A percentile compares a stretch with the other conserved stretches of the same genome.
Conservation (phyloP, 2,113 vertebrate genomes). For the Epinephelus lanceolatus region DNA sequence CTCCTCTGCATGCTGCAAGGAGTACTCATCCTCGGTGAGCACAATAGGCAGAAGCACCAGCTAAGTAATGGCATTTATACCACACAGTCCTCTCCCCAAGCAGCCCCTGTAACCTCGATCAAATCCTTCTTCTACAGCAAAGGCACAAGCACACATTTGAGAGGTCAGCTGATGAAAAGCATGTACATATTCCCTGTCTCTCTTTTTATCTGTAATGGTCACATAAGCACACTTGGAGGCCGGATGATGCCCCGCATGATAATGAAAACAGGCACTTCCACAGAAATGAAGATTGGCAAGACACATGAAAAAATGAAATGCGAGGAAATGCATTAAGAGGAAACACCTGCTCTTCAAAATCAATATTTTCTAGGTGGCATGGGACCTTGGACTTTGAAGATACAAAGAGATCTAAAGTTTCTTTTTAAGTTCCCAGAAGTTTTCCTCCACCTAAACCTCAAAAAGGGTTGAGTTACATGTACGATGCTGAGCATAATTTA, state of each 20-base stretch:
- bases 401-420: not conserved
- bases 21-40: constrained; percentile 5
- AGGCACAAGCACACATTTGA: not conserved
- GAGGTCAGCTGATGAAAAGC: not conserved
- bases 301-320: not conserved
- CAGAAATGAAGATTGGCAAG: not conserved
- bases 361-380: constrained; percentile 7
- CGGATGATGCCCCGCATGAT: not conserved
- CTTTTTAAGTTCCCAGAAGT: not conserved
- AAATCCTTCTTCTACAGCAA: not conserved
- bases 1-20: not conserved
- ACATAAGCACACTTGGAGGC: not conserved
- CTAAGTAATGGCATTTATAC: constrained; percentile 25
- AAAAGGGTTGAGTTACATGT: not conserved
- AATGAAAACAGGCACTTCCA: not conserved
- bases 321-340: constrained; percentile 8
- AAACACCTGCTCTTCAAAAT: constrained; percentile 5
- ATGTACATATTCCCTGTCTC: not conserved
- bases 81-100: not conserved
- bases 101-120: constrained; percentile 2
- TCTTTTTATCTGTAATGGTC: not conserved
- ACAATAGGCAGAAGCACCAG: constrained; percentile 18
- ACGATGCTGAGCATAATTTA: not conserved
- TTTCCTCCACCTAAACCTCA: not conserved
- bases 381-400: not conserved